Percentiles rank a stretch among this genome's conserved stretches.
phyloP scores from a whole-genome alignment of 2,888 invertebrate genomes.

The Lypha dubia region DNA sequence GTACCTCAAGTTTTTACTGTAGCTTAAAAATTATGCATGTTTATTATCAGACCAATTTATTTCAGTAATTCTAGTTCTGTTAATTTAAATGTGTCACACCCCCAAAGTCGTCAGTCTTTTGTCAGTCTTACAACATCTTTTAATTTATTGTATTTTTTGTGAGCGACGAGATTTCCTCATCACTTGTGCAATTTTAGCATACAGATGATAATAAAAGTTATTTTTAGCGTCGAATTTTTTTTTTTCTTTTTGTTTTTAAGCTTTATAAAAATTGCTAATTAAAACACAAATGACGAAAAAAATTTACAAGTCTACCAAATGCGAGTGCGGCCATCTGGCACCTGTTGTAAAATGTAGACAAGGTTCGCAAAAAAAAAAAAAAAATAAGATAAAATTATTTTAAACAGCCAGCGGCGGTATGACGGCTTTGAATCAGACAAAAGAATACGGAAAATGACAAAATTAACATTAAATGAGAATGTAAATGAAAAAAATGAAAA shows the following conservation, averaged over 20 bases:
- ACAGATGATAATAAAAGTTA: conserved; percentile 50
- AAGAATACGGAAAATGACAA: conserved; percentile 1
- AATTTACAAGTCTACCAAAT: conserved; percentile 44
- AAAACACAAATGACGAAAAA: conserved; percentile 48
- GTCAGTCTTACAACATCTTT: conserved; percentile 36
- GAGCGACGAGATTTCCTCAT: conserved; percentile 42
- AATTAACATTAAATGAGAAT: conserved; percentile 5
- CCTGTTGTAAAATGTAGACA: conserved; percentile 44
- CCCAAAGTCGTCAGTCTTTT: conserved; percentile 30
- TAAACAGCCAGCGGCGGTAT: conserved; percentile 14
- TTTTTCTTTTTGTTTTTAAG: conserved; percentile 11
- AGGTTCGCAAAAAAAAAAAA: conserved; percentile 18
- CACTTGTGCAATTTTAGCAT: conserved; percentile 37
- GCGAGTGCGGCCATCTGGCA: conserved; percentile 45
- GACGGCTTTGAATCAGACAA: conserved; percentile 14
- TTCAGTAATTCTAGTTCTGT: conserved; percentile 48
- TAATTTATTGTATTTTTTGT: conserved; percentile 32
- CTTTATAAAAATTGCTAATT: conserved; percentile 52
- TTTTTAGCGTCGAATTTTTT: conserved; percentile 35
- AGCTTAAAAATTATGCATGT: no score
- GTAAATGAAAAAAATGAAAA: not conserved
- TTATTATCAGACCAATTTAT: conserved; percentile 24
- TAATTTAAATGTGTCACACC: conserved; percentile 65
- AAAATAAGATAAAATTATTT: conserved; percentile 20
- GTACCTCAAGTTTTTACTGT: not conserved